Percentiles rank a stretch among this genome's conserved stretches.
Conservation (phyloP, 2,888 invertebrate species). For the Craniophora ligustri region DNA sequence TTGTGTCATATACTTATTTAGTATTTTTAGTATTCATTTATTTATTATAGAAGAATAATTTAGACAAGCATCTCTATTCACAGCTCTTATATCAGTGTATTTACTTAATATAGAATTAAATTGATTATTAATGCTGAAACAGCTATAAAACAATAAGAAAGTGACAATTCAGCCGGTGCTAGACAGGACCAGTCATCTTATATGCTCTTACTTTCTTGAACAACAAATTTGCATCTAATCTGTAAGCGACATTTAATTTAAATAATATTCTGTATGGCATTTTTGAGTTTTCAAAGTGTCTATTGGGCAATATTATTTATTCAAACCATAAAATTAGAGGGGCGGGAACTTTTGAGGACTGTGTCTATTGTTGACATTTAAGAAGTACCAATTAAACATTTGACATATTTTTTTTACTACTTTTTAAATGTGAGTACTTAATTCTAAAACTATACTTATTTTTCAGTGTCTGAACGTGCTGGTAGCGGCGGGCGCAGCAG, state of each 20-base stretch:
- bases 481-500: constrained; percentile 93
- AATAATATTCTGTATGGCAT: not conserved
- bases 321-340: too few relatives aligned
- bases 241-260: constrained; percentile 6
- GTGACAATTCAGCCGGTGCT: not conserved
- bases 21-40: too few relatives aligned
- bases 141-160: constrained; percentile 17
- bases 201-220: constrained; percentile 42
- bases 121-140: constrained; percentile 40
- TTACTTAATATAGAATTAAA: constrained; percentile 13
- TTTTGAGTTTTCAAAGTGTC: not conserved
- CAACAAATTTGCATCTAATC: constrained; percentile 23
- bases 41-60: too few relatives aligned
- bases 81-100: not conserved
- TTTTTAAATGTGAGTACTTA: too few relatives aligned
- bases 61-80: not conserved
- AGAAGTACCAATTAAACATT: too few relatives aligned
- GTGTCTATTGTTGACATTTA: too few relatives aligned
- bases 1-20: too few relatives aligned
- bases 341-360: too few relatives aligned
- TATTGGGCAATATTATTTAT: not conserved
- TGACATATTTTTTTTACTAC: too few relatives aligned
- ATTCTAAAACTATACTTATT: not conserved
- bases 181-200: constrained; percentile 7
- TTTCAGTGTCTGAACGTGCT: constrained; percentile 93